Percentiles rank a stretch among this genome's conserved stretches.
Conservation (phyloP, 37 sponge, comb jelly and placozoan species). For the Haliclona indistincta region DNA sequence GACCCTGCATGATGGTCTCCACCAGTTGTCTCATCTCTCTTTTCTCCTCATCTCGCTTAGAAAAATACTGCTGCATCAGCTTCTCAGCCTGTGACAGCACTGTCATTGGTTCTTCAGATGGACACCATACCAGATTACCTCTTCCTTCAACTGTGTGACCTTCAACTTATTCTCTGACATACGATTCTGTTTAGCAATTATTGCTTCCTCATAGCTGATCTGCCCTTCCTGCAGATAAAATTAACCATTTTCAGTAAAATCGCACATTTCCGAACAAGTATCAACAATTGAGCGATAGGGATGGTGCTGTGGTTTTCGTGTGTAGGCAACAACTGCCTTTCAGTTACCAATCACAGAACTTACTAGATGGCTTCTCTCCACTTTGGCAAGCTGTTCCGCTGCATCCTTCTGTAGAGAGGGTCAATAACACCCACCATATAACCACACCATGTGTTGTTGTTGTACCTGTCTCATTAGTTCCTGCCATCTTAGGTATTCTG, state of each 20-base stretch:
- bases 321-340: too few relatives aligned
- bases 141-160: slow-evolving; percentile 76
- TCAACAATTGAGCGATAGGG: background rate
- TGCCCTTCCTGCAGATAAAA: slow-evolving; percentile 61
- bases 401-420: slow-evolving; percentile 58
- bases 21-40: slow-evolving; percentile 82
- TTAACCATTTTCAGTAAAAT: background rate
- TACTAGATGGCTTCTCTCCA: slow-evolving; percentile 82
- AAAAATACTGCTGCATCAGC: slow-evolving; percentile 80
- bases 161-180: slow-evolving; percentile 56
- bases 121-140: slow-evolving; percentile 25
- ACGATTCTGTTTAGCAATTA: slow-evolving; percentile 81
- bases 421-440: background rate
- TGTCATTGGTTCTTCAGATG: too few relatives aligned
- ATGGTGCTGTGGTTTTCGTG: too few relatives aligned
- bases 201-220: slow-evolving; percentile 95
- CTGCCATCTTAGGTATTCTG: slow-evolving; percentile 81
- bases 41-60: slow-evolving; percentile 69
- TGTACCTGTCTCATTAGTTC: slow-evolving; percentile 77
- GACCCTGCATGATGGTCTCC: slow-evolving; percentile 71
- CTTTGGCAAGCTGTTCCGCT: slow-evolving; percentile 79
- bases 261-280: background rate
- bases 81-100: slow-evolving; percentile 31
- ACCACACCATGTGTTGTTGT: background rate
- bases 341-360: background rate